Evolutionary conservation across 1,140 invertebrate species (phyloP), one percentile per base, ranked within the genome.

Genomic region (Babylonia areolata): DNA sequence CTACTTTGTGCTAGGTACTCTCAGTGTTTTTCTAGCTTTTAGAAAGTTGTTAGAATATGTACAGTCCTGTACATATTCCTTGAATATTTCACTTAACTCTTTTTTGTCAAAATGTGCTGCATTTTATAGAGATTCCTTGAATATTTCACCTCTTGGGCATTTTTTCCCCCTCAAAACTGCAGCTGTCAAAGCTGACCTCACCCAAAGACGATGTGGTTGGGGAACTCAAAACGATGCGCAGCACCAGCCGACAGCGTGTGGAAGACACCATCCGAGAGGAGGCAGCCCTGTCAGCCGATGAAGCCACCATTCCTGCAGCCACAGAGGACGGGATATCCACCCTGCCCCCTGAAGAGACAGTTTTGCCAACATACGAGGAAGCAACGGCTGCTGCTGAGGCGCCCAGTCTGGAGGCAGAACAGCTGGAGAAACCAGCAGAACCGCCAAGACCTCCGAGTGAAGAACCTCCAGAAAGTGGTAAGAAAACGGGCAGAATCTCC

Each of bases 171-270:
- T 51, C 0, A 51, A 51, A 51, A 9, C 46, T 51, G 46, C 46
- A 92, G 90, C 39, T 92, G 64, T 91, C 90, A 1, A 90, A 90
- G 77, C 88, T 91, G 1, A 87, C 75, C 51, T 89, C 89, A 3
- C 90, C 90, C 39, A 90, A 91, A 89, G 90, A 92, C 81, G 91
- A 92, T 88, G 73, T 92, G 33, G 86, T 83, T 11, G 87, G 84
- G 23, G 88, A 92, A 84, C 78, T 92, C 69, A 88, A 88, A 33
- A 90, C 88, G 20, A 87, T 89, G 15, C 91, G 91, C 58, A 87
- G 89, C 81, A 86, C 88, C 77, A 91, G 90, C 69, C 87, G 73
- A 35, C 86, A 91, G 64, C 90, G 90, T 46, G 46, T 91, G 33
- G 90, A 91, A 40, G 90, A 92, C 54, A 90, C 89, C 17, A 79